Evolutionary conservation across 1,140 invertebrate genomes (phyloP).

Genomic region (Zaprionus davidi): DNA sequence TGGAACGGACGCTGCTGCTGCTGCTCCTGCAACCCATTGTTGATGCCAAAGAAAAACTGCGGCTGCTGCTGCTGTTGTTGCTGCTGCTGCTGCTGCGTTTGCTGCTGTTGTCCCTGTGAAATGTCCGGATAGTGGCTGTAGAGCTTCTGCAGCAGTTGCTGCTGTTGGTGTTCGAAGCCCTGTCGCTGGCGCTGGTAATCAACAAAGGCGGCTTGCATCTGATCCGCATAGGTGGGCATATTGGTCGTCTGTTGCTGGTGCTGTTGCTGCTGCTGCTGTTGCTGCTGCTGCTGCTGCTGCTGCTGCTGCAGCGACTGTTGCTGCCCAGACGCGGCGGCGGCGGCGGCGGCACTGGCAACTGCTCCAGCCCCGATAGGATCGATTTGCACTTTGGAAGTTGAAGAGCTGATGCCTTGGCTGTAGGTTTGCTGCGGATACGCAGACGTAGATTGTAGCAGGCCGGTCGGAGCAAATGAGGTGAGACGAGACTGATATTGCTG

Average conservation of each 20-base stretch:
- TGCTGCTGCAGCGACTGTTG: conserved; percentile 38
- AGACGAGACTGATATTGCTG: conserved; percentile 47
- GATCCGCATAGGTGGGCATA: conserved; percentile 65
- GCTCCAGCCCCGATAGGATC: not conserved
- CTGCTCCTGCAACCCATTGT: conserved; percentile 59
- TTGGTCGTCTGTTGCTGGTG: conserved; percentile 16
- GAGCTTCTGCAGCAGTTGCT: conserved; percentile 65
- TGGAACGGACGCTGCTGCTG: not conserved
- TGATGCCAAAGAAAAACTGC: conserved; percentile 18
- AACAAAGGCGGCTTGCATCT: conserved; percentile 69
- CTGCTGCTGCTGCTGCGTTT: conserved; percentile 3
- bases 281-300: conserved; percentile 21
- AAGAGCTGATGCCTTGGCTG: not conserved
- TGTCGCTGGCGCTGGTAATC: conserved; percentile 67
- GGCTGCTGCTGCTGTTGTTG: not conserved
- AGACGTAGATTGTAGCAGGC: conserved; percentile 39
- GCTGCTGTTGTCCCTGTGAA: conserved; percentile 20
- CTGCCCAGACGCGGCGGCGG: not conserved
- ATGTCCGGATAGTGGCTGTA: conserved; percentile 62
- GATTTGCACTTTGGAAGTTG: too few relatives aligned
- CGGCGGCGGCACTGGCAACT: conserved; percentile 5
- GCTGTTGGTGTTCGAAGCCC: conserved; percentile 70
- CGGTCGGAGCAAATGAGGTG: conserved; percentile 23
- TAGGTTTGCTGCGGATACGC: conserved; percentile 29
- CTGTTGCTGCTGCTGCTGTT: conserved; percentile 10